Base-by-base conservation (phyloP, 2,797 vertebrate species). In the Meda fulgida region DNA sequence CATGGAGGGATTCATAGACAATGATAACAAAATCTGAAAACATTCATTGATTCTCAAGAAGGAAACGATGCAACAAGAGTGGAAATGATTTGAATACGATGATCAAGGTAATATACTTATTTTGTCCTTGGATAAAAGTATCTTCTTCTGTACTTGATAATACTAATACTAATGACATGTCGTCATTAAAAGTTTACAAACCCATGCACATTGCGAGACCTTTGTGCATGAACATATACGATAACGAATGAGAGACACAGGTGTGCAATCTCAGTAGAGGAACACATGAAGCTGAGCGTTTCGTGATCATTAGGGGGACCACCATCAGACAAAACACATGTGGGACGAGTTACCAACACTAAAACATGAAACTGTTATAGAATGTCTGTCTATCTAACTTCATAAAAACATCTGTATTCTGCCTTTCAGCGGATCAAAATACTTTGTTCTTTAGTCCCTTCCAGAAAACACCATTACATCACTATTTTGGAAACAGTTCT, bases 201-300 rank as follows among this genome's bases (percentile, higher is more conserved):
- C 13, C 40, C 9, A 43, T 26, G 13, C 7, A 19, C 1, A 14
- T 13, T 7, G 5, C 2, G 1, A 16, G 3, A 72, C 2, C 48
- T 19, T 73, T 19, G 29, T 9, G 70, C 14, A 48, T 3, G 2
- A 48, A 11, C 8, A 8, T 0, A 1, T 16, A 1, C 0, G 0
- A 29, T 48, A 48, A 13, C 9, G 23, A 51, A 31, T 73, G 71
- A 10, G 11, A 73, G 31, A 19, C 19, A 9, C 5, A 19, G 34
- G 13, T 67, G 43, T 53, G 19, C 7, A 26, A 31, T 38, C 21
- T 46, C 26, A 34, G 7, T 1, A 31, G 9, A 19, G 3, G 9
- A 31, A 3, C 31, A 26, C 11, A 38, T 18, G 11, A 26, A 1
- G 5, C 29, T 14, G 8, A 65, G 38, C 10, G 2, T 46, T n/a